Percentiles rank a stretch among this genome's conserved stretches.
Evolutionary conservation across 2,888 invertebrate species (phyloP).

Genomic region (Holacanthella duospinosa): DNA sequence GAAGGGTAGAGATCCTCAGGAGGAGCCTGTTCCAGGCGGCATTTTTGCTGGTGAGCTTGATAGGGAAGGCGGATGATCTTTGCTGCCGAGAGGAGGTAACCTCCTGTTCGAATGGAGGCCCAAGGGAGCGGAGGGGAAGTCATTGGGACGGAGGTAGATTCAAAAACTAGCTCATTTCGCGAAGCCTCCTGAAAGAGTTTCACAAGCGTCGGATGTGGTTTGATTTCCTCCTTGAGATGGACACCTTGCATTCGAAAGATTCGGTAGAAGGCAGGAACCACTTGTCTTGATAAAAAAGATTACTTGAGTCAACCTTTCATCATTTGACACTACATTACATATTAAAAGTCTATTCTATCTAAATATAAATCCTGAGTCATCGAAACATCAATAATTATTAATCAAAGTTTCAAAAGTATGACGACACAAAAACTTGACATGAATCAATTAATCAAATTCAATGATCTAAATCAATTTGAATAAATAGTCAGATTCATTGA

Average conservation of each 20-base stretch:
- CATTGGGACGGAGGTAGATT: slow-evolving; percentile 60
- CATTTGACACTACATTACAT: too few relatives aligned
- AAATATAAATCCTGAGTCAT: not conserved
- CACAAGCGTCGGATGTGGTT: slow-evolving; percentile 70
- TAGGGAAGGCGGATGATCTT: slow-evolving; percentile 53
- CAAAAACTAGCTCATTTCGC: slow-evolving; percentile 59
- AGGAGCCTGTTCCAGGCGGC: slow-evolving; percentile 51
- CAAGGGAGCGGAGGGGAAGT: slow-evolving; percentile 78
- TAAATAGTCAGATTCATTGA: too few relatives aligned
- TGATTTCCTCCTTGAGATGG: slow-evolving; percentile 45
- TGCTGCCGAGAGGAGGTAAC: slow-evolving; percentile 60
- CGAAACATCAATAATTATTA: not conserved
- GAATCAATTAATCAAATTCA: too few relatives aligned
- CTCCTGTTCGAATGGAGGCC: slow-evolving; percentile 58
- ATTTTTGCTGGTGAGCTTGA: slow-evolving; percentile 55
- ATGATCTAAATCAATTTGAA: too few relatives aligned
- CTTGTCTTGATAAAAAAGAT: slow-evolving; percentile 46
- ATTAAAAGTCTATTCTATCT: too few relatives aligned
- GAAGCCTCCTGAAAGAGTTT: slow-evolving; percentile 59
- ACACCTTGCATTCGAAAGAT: slow-evolving; percentile 53
- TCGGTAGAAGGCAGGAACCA: slow-evolving; percentile 67
- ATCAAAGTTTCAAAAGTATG: not conserved
- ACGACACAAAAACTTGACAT: too few relatives aligned
- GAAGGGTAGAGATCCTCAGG: slow-evolving; percentile 61
- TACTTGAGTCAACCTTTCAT: not conserved